Evolutionary conservation across 2,797 vertebrate genomes (phyloP), one percentile per base, ranked within the genome.

Genomic region (Phataginus tetradactyla): DNA sequence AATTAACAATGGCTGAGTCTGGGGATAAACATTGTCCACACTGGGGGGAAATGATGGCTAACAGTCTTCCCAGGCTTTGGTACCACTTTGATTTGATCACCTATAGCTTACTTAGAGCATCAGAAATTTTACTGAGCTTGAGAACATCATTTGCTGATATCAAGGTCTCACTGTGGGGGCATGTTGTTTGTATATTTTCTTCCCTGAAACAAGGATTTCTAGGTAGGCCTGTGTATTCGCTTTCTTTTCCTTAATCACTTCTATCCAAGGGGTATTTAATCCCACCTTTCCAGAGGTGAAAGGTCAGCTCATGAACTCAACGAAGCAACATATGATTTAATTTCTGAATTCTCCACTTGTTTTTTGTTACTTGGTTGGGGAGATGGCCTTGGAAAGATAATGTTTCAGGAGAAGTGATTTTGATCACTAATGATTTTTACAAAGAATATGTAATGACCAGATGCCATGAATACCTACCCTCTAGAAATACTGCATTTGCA

Each of bases 211-310:
- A 74, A 37, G 34, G n/a, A 90, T 88, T 93, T 80, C 32, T 85
- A 72, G 59, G 32, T 59, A 85, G 49, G 8, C n/a, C 29, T 57
- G 1, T 17, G 34, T 55, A 61, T 59, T 80, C 7, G 10, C 20
- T 93, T 96, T 96, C 61, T 78, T 79, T 78, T 68, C 57, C 75
- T 55, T 14, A 93, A 64, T 89, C 66, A 71, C 64, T 78, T 89
- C 92, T 95, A 66, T 29, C 0, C 32, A 59, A 68, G 78, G 92
- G 95, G 96, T 96, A 97, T 98, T 98, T 97, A 96, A 98, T 97
- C 55, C 53, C 53, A 97, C 86, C 59, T 95, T 98, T 88, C 37
- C 45, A 80, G 92, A 97, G 91, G 86, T 97, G 91, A 98, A 98
- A 98, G 88, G 85, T 97, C 94, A 98, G 71, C 59, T 97, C 86